A percentile compares a stretch with the other conserved stretches of the same genome.
phyloP scores from a whole-genome alignment of 2,888 invertebrate genomes.

The Andrena chrysosceles region DNA sequence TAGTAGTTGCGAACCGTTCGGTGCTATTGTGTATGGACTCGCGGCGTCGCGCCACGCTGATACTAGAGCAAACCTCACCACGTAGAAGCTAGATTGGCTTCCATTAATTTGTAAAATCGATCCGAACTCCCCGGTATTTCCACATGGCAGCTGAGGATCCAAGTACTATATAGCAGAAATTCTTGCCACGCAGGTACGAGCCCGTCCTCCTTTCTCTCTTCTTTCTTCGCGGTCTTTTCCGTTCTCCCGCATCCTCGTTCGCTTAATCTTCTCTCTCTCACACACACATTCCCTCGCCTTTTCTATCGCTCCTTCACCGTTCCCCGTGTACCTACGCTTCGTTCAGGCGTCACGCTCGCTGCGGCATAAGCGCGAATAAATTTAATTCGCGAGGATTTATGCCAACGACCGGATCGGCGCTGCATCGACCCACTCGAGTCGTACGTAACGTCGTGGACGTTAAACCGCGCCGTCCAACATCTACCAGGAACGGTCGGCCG shows the following conservation, averaged over 20 bases:
- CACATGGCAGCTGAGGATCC: slow-evolving; percentile 38
- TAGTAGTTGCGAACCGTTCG: background rate
- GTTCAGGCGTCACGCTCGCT: slow-evolving; percentile 35
- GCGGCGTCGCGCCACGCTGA: background rate
- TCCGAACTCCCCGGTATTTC: slow-evolving; percentile 11
- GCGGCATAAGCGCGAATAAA: slow-evolving; percentile 51
- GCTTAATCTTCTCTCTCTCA: background rate
- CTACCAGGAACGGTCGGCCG: background rate
- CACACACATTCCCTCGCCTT: background rate
- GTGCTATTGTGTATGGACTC: background rate
- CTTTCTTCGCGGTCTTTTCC: slow-evolving; percentile 28
- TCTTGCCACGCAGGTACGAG: slow-evolving; percentile 61
- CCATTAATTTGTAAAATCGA: slow-evolving; percentile 14
- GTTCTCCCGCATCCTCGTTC: background rate
- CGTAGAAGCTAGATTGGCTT: background rate
- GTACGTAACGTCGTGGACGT: slow-evolving; percentile 51
- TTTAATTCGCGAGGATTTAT: slow-evolving; percentile 59
- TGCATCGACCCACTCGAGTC: slow-evolving; percentile 28
- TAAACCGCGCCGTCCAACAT: slow-evolving; percentile 46
- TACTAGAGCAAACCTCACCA: background rate
- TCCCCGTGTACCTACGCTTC: background rate
- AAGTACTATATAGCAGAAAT: slow-evolving; percentile 56
- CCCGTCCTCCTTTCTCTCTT: slow-evolving; percentile 54
- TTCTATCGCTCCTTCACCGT: slow-evolving; percentile 14
- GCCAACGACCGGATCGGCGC: slow-evolving; percentile 41